Percentiles rank a stretch among this genome's conserved stretches.
These are phyloP conservation scores for Mesochorus sp. DNA, from an alignment of 2,888 invertebrate genomes.

Conservation along the genomic window DNA sequence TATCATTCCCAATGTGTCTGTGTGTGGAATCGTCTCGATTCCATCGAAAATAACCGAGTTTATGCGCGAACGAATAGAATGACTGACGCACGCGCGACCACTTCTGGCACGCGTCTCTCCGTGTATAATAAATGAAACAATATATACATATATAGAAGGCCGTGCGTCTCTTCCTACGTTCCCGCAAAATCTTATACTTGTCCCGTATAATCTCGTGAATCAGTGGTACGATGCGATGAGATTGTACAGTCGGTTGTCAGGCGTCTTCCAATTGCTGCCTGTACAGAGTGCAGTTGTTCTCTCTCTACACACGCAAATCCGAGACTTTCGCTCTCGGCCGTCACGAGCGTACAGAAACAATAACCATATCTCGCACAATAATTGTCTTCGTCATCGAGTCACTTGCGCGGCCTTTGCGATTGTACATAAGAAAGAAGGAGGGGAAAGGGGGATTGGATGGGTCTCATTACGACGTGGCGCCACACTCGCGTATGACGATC, in stretches of 20 bases:
- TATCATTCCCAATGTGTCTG: constrained; percentile 26
- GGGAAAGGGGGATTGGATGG: constrained; percentile 8
- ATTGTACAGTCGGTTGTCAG: not conserved
- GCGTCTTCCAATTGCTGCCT: not conserved
- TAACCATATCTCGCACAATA: too few species aligned
- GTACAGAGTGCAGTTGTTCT: not conserved
- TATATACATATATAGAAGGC: constrained; percentile 19
- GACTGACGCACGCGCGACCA: constrained; percentile 76
- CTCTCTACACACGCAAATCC: not conserved
- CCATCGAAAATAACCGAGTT: constrained; percentile 75
- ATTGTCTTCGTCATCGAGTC: too few species aligned
- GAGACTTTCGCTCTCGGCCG: not conserved
- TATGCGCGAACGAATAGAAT: constrained; percentile 59
- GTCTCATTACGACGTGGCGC: constrained; percentile 15
- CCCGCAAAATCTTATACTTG: constrained; percentile 65
- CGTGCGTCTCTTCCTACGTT: constrained; percentile 60
- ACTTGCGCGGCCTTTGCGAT: too few species aligned
- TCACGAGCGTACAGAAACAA: too few species aligned
- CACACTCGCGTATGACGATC: constrained; percentile 9
- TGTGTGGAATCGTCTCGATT: constrained; percentile 67
- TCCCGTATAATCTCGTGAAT: constrained; percentile 9
- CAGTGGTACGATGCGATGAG: not conserved
- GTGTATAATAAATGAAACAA: constrained; percentile 29
- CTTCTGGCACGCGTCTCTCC: constrained; percentile 76
- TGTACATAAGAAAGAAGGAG: too few species aligned